phyloP scores from a whole-genome alignment of 92 coral and sea anemone genomes.

The Zoanthus solanderi region DNA sequence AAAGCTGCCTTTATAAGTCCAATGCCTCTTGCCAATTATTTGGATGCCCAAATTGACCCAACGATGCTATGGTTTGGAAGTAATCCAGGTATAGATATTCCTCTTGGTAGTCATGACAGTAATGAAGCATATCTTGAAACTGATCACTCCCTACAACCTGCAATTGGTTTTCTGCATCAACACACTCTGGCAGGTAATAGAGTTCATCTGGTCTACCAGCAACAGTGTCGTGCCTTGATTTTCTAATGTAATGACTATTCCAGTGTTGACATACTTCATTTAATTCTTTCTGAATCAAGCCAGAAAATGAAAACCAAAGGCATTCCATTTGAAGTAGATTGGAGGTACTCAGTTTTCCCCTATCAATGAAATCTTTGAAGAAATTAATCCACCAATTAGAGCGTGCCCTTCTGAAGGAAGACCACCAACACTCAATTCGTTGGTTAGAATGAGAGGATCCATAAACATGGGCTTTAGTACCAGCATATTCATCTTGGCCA shows the following conservation, averaged over 20 bases:
- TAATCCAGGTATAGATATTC: slow-evolving; percentile 61
- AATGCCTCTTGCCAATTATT: slow-evolving; percentile 51
- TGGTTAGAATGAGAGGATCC: slow-evolving; percentile 52
- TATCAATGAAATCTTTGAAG: slow-evolving; percentile 45
- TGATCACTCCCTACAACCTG: slow-evolving; percentile 64
- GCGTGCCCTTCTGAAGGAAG: slow-evolving; percentile 22
- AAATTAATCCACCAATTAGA: slow-evolving; percentile 52
- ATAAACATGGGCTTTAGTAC: slow-evolving; percentile 46
- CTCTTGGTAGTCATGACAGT: slow-evolving; percentile 71
- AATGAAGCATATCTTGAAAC: slow-evolving; percentile 68
- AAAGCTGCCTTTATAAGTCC: slow-evolving; percentile 48
- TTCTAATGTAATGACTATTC: slow-evolving; percentile 53
- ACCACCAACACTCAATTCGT: slow-evolving; percentile 56
- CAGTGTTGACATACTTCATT: slow-evolving; percentile 42
- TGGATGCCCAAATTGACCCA: slow-evolving; percentile 59
- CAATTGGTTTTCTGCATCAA: slow-evolving; percentile 60
- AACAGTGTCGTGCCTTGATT: slow-evolving; percentile 62
- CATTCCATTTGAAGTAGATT: slow-evolving; percentile 38
- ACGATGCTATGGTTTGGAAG: slow-evolving; percentile 47
- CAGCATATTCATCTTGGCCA: slow-evolving; percentile 45
- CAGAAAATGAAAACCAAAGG: slow-evolving; percentile 39
- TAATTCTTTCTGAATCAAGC: slow-evolving; percentile 51
- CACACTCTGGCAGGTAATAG: slow-evolving; percentile 68
- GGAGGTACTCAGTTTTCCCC: slow-evolving; percentile 12
- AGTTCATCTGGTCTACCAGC: slow-evolving; percentile 50